phyloP scores from a whole-genome alignment of 2,797 vertebrate species.

The Echeneis naucrates region DNA sequence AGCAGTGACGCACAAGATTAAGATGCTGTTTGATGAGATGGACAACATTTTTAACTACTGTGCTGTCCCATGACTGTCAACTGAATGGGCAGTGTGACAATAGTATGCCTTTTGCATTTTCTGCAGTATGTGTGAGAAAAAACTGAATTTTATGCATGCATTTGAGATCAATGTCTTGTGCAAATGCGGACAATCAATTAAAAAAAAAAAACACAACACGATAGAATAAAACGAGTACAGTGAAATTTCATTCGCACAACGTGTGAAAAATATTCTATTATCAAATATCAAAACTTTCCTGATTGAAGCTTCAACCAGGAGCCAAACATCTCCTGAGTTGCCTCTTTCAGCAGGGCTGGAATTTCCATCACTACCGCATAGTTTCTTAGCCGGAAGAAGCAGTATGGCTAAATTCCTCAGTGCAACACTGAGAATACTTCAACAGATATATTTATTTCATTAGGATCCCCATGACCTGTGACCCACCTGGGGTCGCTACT shows the following conservation, averaged over 20 bases:
- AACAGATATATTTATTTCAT: slow-evolving; percentile 19
- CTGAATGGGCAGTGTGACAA: slow-evolving; percentile 11
- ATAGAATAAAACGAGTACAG: no score
- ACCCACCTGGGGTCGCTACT: slow-evolving; percentile 8
- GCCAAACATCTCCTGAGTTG: slow-evolving; percentile 1
- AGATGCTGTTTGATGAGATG: neutral
- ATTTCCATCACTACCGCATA: neutral
- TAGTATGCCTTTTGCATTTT: neutral
- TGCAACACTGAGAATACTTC: slow-evolving; percentile 13
- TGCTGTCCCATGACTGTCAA: neutral
- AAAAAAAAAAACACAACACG: no score
- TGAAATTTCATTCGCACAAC: neutral
- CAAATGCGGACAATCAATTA: neutral
- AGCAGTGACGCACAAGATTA: neutral
- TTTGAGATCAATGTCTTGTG: neutral
- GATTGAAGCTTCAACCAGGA: neutral
- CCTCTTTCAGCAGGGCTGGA: slow-evolving; percentile 24
- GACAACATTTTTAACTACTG: neutral
- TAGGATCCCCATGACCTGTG: slow-evolving; percentile 16
- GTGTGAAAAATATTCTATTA: neutral
- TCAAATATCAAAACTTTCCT: neutral
- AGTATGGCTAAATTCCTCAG: neutral
- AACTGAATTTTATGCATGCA: neutral
- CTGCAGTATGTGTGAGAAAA: neutral
- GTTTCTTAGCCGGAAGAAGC: slow-evolving; percentile 14